A percentile compares a stretch with the other conserved stretches of the same genome.
Conservation (phyloP, 2,113 vertebrate species). For the Alligator sinensis region DNA sequence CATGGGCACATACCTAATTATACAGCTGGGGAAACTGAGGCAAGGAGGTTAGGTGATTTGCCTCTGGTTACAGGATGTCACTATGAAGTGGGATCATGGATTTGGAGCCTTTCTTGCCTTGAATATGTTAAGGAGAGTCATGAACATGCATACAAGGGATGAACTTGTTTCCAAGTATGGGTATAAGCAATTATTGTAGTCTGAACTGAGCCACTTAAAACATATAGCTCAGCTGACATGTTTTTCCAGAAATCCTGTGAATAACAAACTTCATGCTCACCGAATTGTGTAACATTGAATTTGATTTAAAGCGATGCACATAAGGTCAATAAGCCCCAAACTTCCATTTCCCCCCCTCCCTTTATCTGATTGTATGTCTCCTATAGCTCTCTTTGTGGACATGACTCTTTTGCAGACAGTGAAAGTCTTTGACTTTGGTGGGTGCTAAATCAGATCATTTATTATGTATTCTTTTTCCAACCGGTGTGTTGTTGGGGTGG, state of each 20-base stretch:
- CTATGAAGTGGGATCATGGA: conserved; percentile 56
- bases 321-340: conserved; percentile 30
- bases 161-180: conserved; percentile 41
- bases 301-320: conserved; percentile 24
- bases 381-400: neutral
- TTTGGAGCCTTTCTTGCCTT: conserved; percentile 65
- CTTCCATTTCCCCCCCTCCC: conserved; percentile 12
- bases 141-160: conserved; percentile 48
- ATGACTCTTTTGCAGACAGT: conserved; percentile 14
- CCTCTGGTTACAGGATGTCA: conserved; percentile 59
- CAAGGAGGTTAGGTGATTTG: conserved; percentile 51
- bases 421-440: neutral
- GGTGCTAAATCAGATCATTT: neutral
- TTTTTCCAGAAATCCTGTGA: conserved; percentile 56
- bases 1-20: conserved; percentile 18
- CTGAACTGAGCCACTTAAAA: conserved; percentile 63
- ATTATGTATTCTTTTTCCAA: neutral
- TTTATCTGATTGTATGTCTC: neutral
- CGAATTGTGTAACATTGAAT: neutral
- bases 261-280: neutral
- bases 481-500: neutral
- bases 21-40: conserved; percentile 30
- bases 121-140: conserved; percentile 64
- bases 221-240: conserved; percentile 62
- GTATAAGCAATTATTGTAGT: conserved; percentile 56